These are phyloP conservation scores for Caenorhabditis elegans DNA, from an alignment of 1,140 invertebrate species.

Conservation along the genomic window DNA sequence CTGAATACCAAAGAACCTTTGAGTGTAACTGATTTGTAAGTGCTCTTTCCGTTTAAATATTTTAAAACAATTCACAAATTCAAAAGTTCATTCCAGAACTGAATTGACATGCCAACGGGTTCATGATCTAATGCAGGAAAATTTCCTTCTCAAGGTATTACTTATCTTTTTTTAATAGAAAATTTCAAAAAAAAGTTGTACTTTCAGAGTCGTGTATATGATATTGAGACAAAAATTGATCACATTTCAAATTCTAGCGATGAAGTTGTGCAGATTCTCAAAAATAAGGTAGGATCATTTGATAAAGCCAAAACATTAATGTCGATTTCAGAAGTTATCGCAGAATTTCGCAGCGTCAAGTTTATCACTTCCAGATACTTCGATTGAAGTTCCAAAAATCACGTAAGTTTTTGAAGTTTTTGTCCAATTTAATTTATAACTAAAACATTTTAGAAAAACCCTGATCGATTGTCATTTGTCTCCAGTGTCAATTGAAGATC, in stretches of 20 bases:
- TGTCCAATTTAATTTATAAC: too few relatives aligned
- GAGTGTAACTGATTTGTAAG: slow-evolving; percentile 35
- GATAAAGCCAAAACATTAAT: not conserved
- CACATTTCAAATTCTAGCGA: not conserved
- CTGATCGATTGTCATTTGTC: slow-evolving; percentile 17
- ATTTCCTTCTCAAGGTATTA: slow-evolving; percentile 12
- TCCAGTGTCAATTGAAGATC: slow-evolving; percentile 10
- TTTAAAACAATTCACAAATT: not conserved
- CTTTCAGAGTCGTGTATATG: slow-evolving; percentile 32
- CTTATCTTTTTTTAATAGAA: not conserved
- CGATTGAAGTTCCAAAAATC: not conserved
- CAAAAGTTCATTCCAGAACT: slow-evolving; percentile 1
- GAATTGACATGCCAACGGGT: slow-evolving; percentile 31
- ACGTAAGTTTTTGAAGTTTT: not conserved
- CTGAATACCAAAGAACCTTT: slow-evolving; percentile 24
- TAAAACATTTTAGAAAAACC: not conserved
- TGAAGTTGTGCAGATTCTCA: not conserved
- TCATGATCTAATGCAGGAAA: slow-evolving; percentile 36
- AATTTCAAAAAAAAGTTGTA: not conserved
- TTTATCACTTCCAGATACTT: slow-evolving; percentile 33
- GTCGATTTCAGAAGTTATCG: not conserved
- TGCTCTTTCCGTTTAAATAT: not conserved
- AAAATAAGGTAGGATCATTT: not conserved
- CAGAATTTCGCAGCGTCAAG: slow-evolving; percentile 17
- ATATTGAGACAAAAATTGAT: slow-evolving; percentile 38